Base-by-base conservation (phyloP, 2,797 vertebrate genomes). In the Percopsis omiscomaycus region DNA sequence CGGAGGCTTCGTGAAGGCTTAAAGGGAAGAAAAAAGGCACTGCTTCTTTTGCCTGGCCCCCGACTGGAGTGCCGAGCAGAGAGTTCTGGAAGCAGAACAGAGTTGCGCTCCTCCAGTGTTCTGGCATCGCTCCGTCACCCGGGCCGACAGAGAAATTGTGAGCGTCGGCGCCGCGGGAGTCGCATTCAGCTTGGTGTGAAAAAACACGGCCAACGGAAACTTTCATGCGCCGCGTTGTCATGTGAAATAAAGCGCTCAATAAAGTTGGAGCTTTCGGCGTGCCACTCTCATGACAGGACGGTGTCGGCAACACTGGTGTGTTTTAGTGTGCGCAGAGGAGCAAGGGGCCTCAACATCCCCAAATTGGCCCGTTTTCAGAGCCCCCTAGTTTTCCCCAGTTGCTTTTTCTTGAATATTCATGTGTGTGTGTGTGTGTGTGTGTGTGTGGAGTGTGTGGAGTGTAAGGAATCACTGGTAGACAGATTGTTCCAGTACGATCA, bases 401-500 rank as follows among this genome's bases (percentile, higher is more conserved):
- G 54, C 52, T 62, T 71, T 77, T 66, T 69, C 68, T 51, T n/a
- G 8, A 54, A 9, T 67, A 50, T 48, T 49, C 60, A 42, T 59
- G 56, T 59, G 59, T 12, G 59, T 29, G 50, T 8, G 44, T 14
- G 14, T 2, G 46, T 3, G 14, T 8, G 57, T 44, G 45, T 51
- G 30, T 4, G 57, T 57, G 55, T 12, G 69, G 70, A 68, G 69
- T 50, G 74, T 61, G 59, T 0, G 57, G 77, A 73, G 74, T 64
- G 68, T 70, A 69, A 68, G 75, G 81, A 84, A 68, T 61, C 4
- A 51, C 82, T 79, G 84, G 81, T 85, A 78, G 89, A 86, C 70
- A 68, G 63, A 85, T 88, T 84, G 75, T 82, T 78, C 74, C 74
- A 68, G 68, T 29, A 15, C 11, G 61, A 70, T 77, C 42, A 3